Base-by-base conservation (phyloP, 1,140 invertebrate genomes). In the Coelopa frigida region DNA sequence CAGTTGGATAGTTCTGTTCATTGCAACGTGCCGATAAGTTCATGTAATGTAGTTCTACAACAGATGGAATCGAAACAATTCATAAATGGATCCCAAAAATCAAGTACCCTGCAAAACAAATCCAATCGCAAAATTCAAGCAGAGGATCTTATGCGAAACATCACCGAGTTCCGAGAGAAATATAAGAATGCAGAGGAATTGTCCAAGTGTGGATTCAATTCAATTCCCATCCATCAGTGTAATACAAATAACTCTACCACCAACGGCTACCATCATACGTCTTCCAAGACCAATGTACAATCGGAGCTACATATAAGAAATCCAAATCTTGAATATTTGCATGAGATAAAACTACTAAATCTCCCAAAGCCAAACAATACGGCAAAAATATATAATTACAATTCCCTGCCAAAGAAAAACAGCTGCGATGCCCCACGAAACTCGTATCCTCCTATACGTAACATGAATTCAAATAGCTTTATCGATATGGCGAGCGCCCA, bases 151-250 rank as follows among this genome's bases (percentile, higher is more conserved):
- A 61, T 69, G 63, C 47, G 72, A 45, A 78, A 78, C 53, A 78
- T 78, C 23, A 77, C 68, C 51, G 76, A 78, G 56, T 77, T 78
- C 53, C 72, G 76, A 50, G 74, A 78, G 62, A 76, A 77, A 53
- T 78, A 78, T 51, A 78, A 77, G 58, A 73, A 77, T 52, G 71
- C 69, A 23, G 70, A 70, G 43, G 71, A 70, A 48, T 46, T 61
- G n/a, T n/a, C n/a, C n/a, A n/a, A n/a, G n/a, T n/a, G n/a, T n/a
- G n/a, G n/a, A n/a, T n/a, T n/a, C n/a, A n/a, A n/a, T n/a, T n/a
- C n/a, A n/a, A n/a, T n/a, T n/a, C n/a, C n/a, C n/a, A n/a, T n/a
- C n/a, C n/a, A n/a, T n/a, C n/a, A n/a, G n/a, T n/a, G n/a, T n/a
- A n/a, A n/a, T n/a, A n/a, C n/a, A n/a, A n/a, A n/a, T n/a, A n/a